These are phyloP conservation scores for Diploscapter pachys DNA, from an alignment of 1,140 invertebrate genomes.

Conservation along the genomic window DNA sequence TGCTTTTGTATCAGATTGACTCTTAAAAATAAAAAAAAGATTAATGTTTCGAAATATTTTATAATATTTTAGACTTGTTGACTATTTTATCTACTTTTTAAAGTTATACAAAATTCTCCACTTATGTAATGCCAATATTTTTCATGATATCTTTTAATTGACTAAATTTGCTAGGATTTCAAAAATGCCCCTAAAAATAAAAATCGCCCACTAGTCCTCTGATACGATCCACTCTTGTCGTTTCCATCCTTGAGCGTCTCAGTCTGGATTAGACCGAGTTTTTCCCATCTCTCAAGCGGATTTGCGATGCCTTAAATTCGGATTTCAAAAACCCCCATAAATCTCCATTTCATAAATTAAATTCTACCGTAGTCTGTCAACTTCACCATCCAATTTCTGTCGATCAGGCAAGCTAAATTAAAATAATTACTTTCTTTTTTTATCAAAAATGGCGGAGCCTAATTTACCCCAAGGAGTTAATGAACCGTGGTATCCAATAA, in stretches of 20 bases:
- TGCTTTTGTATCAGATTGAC: no score
- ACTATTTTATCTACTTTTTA: no score
- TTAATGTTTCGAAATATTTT: no score
- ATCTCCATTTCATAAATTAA: neutral
- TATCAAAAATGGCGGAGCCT: no score
- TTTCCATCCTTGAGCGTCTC: constrained; percentile 52
- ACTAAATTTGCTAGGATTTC: no score
- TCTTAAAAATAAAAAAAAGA: no score
- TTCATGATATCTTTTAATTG: no score
- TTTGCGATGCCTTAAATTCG: constrained; percentile 46
- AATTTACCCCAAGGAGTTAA: constrained; percentile 46
- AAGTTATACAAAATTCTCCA: no score
- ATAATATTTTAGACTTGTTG: no score
- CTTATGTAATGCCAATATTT: no score
- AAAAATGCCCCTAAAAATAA: neutral
- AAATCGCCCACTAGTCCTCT: constrained; percentile 41
- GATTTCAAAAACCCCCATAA: neutral
- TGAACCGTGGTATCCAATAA: constrained; percentile 56
- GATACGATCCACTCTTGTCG: constrained; percentile 45
- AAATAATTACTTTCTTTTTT: no score
- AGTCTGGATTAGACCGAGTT: constrained; percentile 46
- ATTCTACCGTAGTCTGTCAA: constrained; percentile 51
- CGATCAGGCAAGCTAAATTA: constrained; percentile 49
- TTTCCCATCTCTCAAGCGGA: constrained; percentile 55
- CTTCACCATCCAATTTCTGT: constrained; percentile 58